Conservation (phyloP, 2,888 invertebrate species). For the Hypolimnas misippus region DNA sequence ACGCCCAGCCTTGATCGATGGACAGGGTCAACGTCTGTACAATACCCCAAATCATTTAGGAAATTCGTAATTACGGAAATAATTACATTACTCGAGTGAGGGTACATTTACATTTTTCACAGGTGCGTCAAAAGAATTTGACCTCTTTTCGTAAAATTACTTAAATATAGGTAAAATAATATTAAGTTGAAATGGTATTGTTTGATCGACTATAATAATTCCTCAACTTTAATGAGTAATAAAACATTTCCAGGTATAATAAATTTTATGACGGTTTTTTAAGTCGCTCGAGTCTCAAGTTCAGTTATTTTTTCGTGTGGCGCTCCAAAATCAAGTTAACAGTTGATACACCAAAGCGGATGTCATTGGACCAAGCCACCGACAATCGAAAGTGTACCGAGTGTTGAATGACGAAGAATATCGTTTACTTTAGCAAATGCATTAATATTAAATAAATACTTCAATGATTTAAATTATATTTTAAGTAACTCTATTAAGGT, state of each 20-base stretch:
- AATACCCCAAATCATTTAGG: conserved; percentile 44
- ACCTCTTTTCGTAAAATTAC: neutral
- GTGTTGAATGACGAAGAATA: conserved; percentile 47
- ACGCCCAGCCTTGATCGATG: conserved; percentile 63
- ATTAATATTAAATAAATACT: conserved; percentile 35
- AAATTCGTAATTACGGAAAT: conserved; percentile 44
- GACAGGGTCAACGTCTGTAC: conserved; percentile 51
- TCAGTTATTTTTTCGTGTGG: conserved; percentile 53
- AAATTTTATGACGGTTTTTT: conserved; percentile 10
- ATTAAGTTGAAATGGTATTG: neutral
- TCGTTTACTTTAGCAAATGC: conserved; percentile 48
- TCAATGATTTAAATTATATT: conserved; percentile 30
- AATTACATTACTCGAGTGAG: neutral
- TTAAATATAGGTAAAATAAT: neutral
- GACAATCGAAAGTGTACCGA: conserved; percentile 50
- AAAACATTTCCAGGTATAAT: neutral
- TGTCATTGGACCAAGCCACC: conserved; percentile 50
- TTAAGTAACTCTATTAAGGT: conserved; percentile 45
- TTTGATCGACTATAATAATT: no score
- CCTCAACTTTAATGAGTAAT: no score
- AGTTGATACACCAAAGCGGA: conserved; percentile 58
- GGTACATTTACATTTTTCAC: conserved; percentile 1
- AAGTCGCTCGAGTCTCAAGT: conserved; percentile 23
- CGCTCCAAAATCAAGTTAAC: conserved; percentile 57
- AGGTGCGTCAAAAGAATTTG: neutral